Conservation (phyloP, 2,797 vertebrate species). For the Masticophis lateralis region DNA sequence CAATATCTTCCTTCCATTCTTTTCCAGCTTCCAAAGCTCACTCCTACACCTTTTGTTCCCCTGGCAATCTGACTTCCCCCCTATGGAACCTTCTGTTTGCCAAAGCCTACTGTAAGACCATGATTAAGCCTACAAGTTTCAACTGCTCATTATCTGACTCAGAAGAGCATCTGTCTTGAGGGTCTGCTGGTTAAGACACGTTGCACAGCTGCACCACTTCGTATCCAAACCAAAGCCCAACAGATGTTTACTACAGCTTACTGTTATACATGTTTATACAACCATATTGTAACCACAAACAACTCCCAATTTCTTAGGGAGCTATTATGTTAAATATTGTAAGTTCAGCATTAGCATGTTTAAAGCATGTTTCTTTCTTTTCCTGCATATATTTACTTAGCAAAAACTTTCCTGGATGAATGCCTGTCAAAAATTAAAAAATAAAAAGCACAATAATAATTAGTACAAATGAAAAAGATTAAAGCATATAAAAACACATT, state of each 20-base stretch:
- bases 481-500: neutral
- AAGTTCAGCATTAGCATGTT: neutral
- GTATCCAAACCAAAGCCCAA: conserved; percentile 37
- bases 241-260: conserved; percentile 39
- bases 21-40: neutral
- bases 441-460: neutral
- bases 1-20: neutral
- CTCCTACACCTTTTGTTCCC: neutral
- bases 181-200: conserved; percentile 31
- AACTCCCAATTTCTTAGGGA: neutral
- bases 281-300: neutral
- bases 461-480: neutral
- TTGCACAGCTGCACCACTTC: conserved; percentile 53
- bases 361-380: neutral
- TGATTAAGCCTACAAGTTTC: conserved; percentile 48
- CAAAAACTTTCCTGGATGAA: neutral
- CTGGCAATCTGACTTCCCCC: neutral
- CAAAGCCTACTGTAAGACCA: conserved; percentile 21
- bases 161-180: conserved; percentile 47
- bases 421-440: neutral
- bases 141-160: conserved; percentile 60
- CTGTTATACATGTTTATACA: neutral
- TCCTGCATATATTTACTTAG: neutral
- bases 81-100: conserved; percentile 30
- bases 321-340: neutral